Percentiles rank a stretch among this genome's conserved stretches.
phyloP scores from a whole-genome alignment of 2,797 vertebrate genomes.

The Rhabdomys pumilio region DNA sequence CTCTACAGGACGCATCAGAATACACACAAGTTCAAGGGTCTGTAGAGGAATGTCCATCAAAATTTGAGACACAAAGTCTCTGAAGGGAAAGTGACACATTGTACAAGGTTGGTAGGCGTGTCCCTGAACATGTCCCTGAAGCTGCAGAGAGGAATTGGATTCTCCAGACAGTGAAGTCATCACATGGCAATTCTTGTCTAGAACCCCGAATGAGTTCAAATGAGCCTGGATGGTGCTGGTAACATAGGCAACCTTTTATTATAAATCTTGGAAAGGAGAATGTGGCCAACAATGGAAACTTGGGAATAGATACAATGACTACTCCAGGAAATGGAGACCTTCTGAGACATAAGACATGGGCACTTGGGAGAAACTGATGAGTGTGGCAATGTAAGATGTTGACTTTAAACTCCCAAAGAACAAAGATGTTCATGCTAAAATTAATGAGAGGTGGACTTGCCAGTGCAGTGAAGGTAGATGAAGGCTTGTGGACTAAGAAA shows the following conservation, averaged over 20 bases:
- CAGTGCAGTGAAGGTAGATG: neutral
- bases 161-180: neutral
- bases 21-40: neutral
- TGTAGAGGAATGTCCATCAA: neutral
- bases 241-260: neutral
- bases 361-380: neutral
- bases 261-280: neutral
- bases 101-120: neutral
- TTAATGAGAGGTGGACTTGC: neutral
- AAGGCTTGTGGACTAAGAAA: neutral
- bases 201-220: neutral
- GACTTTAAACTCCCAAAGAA: neutral
- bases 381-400: neutral
- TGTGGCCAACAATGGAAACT: rapidly evolving
- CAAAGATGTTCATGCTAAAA: neutral
- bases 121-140: neutral
- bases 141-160: neutral
- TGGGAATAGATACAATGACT: neutral
- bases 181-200: neutral
- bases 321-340: neutral
- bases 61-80: neutral
- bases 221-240: neutral
- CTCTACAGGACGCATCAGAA: neutral
- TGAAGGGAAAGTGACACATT: neutral
- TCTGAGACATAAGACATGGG: neutral